phyloP scores from a whole-genome alignment of 2,113 vertebrate genomes.

The Noturus placidus region DNA sequence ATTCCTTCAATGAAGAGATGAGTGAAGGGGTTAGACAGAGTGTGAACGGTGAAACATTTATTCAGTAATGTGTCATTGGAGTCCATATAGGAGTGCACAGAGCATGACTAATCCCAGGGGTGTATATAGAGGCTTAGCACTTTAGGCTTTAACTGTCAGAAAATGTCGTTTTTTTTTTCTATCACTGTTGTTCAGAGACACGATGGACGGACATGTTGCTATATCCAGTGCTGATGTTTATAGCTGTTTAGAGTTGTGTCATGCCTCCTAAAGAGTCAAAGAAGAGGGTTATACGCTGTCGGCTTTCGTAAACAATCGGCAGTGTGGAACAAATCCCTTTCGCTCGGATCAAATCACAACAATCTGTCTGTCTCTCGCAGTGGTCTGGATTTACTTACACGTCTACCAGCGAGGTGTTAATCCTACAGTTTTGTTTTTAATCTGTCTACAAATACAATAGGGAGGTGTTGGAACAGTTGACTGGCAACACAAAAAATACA shows the following conservation, averaged over 20 bases:
- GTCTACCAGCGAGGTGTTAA: neutral
- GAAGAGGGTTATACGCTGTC: neutral
- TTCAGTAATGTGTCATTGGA: slow-evolving; percentile 22
- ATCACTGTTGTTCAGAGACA: neutral
- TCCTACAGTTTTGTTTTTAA: neutral
- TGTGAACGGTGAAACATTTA: slow-evolving; percentile 1
- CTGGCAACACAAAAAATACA: neutral
- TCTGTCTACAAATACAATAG: neutral
- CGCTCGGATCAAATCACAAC: neutral
- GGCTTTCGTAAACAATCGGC: neutral
- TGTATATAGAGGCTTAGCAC: slow-evolving; percentile 31
- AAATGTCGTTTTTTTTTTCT: slow-evolving; percentile 10
- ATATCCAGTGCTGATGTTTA: neutral
- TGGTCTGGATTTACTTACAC: neutral
- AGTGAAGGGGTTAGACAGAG: slow-evolving; percentile 33
- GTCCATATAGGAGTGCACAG: slow-evolving; percentile 17
- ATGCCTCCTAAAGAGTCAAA: slow-evolving; percentile 1
- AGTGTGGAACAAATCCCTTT: slow-evolving; percentile 4
- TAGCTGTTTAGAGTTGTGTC: neutral
- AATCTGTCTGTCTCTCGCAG: neutral
- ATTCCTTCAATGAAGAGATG: slow-evolving; percentile 40
- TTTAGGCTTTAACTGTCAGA: neutral
- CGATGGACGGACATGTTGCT: neutral
- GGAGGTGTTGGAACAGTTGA: neutral
- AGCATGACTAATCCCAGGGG: slow-evolving; percentile 27